Evolutionary conservation across 1,140 invertebrate genomes (phyloP).

Genomic region (Potamilus streckersoni): DNA sequence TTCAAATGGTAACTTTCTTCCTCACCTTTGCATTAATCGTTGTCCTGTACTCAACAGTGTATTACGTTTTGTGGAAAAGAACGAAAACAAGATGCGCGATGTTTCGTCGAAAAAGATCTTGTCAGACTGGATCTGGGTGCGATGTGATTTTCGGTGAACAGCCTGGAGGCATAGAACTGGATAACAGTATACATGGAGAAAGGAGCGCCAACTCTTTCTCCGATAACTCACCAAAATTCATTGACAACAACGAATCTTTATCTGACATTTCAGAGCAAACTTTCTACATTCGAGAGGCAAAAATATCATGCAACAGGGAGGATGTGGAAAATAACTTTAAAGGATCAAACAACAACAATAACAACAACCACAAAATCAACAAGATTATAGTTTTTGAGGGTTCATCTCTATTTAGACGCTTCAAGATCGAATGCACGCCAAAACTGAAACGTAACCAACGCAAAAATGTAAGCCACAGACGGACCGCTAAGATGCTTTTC

Average conservation of each 20-base stretch:
- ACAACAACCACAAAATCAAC: no score
- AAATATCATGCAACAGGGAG: no score
- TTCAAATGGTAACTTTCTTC: slow-evolving; percentile 40
- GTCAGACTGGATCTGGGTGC: background rate
- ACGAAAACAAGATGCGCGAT: slow-evolving; percentile 32
- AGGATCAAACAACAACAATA: no score
- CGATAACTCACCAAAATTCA: background rate
- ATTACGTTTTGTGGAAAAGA: slow-evolving; percentile 46
- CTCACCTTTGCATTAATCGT: slow-evolving; percentile 41
- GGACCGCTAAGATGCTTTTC: slow-evolving; percentile 57
- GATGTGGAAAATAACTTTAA: no score
- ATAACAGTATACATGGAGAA: slow-evolving; percentile 4
- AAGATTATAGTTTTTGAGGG: no score
- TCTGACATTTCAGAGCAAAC: no score
- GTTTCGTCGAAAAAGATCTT: slow-evolving; percentile 1
- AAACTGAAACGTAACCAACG: no score
- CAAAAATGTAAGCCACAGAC: slow-evolving; percentile 18
- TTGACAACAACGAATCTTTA: no score
- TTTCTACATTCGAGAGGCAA: no score
- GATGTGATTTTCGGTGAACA: slow-evolving; percentile 2
- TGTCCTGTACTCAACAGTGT: slow-evolving; percentile 49
- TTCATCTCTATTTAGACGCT: no score
- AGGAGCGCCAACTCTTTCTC: background rate
- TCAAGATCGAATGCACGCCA: no score
- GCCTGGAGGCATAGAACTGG: background rate